Evolutionary conservation across 2,113 vertebrate genomes (phyloP), one percentile per base, ranked within the genome.

Genomic region (Oophaga pumilio): DNA sequence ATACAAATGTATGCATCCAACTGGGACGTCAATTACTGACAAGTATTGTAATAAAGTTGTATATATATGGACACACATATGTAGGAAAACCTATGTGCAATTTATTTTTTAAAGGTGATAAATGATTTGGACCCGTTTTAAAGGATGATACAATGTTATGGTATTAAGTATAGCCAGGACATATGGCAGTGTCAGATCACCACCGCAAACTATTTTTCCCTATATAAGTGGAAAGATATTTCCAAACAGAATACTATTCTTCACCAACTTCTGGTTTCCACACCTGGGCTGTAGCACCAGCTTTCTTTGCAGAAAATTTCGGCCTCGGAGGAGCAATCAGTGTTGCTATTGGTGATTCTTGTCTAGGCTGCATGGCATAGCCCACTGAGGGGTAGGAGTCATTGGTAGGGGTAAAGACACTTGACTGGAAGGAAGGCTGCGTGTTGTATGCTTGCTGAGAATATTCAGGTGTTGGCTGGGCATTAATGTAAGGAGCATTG

Each of bases 251-350:
- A 69, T 87, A 90, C 93, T 96, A 97, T 94, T 97, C 95, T 90
- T 94, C 95, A 83, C 90, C 94, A 66, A 91, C 81, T 5, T 96
- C 91, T 53, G 98, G 98, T 92, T 97, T 99, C 98, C 98, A 99
- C 93, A 99, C 97, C 95, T 98, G 98, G 89, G 96, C 96, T 77
- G 93, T 93, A 90, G 94, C 95, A 73, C 93, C 94, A 79, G 96
- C 94, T 93, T 97, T 99, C 95, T 97, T 99, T 89, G 98, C 98
- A 53, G 95, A 97, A 92, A 99, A 99, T 90, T 96, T 99, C 85
- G 98, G 98, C 94, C 96, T 96, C 0, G 98, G 98, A 86, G 97
- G 93, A 89, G 89, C 91, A 89, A 94, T 85, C 84, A 92, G 93
- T 62, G 94, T 88, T 0, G 93, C 64, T 12, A 92, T 91, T 88